Evolutionary conservation across 1,140 invertebrate species (phyloP), one percentile per base, ranked within the genome.

Genomic region (Luehdorfia chinensis): DNA sequence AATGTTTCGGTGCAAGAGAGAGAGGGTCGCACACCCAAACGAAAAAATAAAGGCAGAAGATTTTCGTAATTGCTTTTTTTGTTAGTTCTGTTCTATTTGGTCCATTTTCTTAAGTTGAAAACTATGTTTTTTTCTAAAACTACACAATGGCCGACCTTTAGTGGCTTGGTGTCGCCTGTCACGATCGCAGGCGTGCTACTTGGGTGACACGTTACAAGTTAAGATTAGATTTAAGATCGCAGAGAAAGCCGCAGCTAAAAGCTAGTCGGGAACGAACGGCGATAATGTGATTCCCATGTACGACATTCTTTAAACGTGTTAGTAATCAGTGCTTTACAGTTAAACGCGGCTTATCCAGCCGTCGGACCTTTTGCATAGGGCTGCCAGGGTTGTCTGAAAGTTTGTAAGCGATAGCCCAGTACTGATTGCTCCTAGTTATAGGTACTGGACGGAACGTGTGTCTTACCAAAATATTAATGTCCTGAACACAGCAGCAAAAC

Each of bases 291-390:
- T 43, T 43, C 25, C 25, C 39, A 16, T 43, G 39, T 43, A 43
- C 39, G 39, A 43, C 39, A 43, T 43, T 43, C 39, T 43, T 43
- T 28, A 16, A 43, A 28, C 39, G 39, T 43, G 39, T 43, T 43
- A 43, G 39, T 43, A 43, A 43, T 43, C 39, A 43, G 39, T 43
- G 39, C 39, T 43, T 43, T 43, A 43, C 39, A 43, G 39, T 43
- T 43, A 43, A 43, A 43, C 39, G 39, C 39, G 25, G 39, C 25
- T 43, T 43, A 43, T 43, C 39, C 25, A 21, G 34, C 32, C 15
- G 36, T 15, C 39, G 25, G 14, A 43, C 39, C 39, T 43, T 4
- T 2, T 1, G 11, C 18, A 1, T 2, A 37, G 18, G 34, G 34
- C 12, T 37, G 34, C 18, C 8, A 33, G 4, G 7, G 23, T 36